phyloP scores from a whole-genome alignment of 2,888 invertebrate species.

The Zaprionus bogoriensis region DNA sequence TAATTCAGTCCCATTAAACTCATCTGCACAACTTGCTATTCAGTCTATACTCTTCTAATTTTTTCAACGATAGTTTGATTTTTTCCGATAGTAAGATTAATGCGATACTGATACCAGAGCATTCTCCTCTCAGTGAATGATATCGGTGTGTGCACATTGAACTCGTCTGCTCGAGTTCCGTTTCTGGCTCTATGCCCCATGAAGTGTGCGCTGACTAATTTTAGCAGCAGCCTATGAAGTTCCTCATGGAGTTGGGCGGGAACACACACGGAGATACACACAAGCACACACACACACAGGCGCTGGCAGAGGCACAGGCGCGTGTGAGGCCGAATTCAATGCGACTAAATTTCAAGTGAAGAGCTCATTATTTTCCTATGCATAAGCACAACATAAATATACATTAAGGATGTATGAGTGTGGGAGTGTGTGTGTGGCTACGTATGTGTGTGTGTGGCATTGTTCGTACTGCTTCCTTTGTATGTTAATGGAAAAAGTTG shows the following conservation, averaged over 20 bases:
- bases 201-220: not conserved
- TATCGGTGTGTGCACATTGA: too few relatives aligned
- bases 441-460: conserved; percentile 1
- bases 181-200: too few relatives aligned
- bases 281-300: not conserved
- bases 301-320: not conserved
- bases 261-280: not conserved
- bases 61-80: too few relatives aligned
- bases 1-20: too few relatives aligned
- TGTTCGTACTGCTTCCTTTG: conserved; percentile 28
- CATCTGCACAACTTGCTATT: too few relatives aligned
- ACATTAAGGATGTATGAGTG: not conserved
- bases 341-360: conserved; percentile 25
- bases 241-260: conserved; percentile 1
- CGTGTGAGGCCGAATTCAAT: conserved; percentile 5
- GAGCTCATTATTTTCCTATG: conserved; percentile 36
- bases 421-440: not conserved
- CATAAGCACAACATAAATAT: not conserved
- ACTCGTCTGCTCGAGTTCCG: too few relatives aligned
- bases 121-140: too few relatives aligned
- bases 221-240: not conserved
- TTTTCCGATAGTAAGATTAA: too few relatives aligned
- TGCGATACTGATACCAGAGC: too few relatives aligned
- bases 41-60: too few relatives aligned
- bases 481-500: conserved; percentile 62